Conservation (phyloP, 2,888 invertebrate genomes). For the Tetramorium bicarinatum region DNA sequence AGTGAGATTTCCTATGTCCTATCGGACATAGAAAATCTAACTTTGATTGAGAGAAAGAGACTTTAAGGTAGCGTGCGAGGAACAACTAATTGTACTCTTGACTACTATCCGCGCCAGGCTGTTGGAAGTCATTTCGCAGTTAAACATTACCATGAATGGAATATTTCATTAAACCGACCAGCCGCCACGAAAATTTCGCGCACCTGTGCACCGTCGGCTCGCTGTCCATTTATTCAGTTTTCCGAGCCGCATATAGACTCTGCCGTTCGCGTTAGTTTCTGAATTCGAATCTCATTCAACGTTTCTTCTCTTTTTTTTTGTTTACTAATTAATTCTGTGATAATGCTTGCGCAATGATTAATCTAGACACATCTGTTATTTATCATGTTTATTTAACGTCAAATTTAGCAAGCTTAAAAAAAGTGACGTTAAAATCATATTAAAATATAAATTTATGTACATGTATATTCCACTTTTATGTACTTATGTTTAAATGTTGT, state of each 20-base stretch:
- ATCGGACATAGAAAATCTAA: neutral
- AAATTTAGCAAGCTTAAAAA: neutral
- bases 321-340: neutral
- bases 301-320: neutral
- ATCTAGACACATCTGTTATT: neutral
- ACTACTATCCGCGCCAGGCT: constrained; percentile 52
- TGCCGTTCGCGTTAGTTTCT: neutral
- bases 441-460: neutral
- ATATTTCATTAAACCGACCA: constrained; percentile 69
- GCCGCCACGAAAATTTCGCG: constrained; percentile 53
- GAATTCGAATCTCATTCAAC: neutral
- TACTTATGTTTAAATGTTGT: neutral
- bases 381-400: neutral
- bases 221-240: constrained; percentile 36
- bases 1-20: neutral
- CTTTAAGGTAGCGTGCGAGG: neutral
- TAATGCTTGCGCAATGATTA: neutral
- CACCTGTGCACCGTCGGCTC: constrained; percentile 39
- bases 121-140: constrained; percentile 52
- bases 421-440: neutral
- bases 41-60: constrained; percentile 15
- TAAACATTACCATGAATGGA: constrained; percentile 73
- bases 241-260: constrained; percentile 3
- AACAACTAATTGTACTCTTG: constrained; percentile 73
- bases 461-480: neutral